Conservation (phyloP, 2,797 vertebrate genomes). For the Onychomys torridus region DNA sequence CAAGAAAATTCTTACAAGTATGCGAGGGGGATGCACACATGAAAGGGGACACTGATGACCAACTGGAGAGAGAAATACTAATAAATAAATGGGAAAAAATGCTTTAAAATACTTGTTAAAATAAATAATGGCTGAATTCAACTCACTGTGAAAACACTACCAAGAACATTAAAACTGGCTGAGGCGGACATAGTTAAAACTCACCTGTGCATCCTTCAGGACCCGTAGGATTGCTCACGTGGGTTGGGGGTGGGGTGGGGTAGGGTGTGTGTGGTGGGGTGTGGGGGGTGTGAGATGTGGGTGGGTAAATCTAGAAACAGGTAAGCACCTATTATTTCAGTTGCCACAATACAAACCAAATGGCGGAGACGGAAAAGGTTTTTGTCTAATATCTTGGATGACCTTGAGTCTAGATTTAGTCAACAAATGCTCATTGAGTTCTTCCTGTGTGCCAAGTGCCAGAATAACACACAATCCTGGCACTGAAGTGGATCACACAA, state of each 20-base stretch:
- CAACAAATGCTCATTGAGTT: slow-evolving; percentile 79
- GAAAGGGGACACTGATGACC: slow-evolving; percentile 61
- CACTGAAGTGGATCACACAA: slow-evolving; percentile 61
- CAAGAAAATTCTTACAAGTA: neutral
- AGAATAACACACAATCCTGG: slow-evolving; percentile 79
- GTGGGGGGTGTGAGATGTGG: neutral
- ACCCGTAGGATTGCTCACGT: neutral
- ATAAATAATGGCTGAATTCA: slow-evolving; percentile 52
- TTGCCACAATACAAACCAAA: slow-evolving; percentile 49
- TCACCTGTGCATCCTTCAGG: neutral
- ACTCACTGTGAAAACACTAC: neutral
- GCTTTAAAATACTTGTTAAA: slow-evolving; percentile 47
- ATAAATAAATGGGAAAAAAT: neutral
- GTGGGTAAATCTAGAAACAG: neutral
- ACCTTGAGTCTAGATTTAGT: slow-evolving; percentile 82
- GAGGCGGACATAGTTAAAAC: neutral
- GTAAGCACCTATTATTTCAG: neutral
- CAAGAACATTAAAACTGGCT: neutral
- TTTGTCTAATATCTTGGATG: slow-evolving; percentile 74
- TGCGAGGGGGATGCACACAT: slow-evolving; percentile 25
- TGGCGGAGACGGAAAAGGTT: slow-evolving; percentile 63
- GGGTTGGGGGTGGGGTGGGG: neutral
- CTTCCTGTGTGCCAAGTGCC: slow-evolving; percentile 76
- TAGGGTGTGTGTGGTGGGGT: neutral
- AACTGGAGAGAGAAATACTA: slow-evolving; percentile 36